Evolutionary conservation across 53 echinoderm and acorn worm genomes (phyloP), one percentile per base, ranked within the genome.

Genomic region (Stichopus horrens): DNA sequence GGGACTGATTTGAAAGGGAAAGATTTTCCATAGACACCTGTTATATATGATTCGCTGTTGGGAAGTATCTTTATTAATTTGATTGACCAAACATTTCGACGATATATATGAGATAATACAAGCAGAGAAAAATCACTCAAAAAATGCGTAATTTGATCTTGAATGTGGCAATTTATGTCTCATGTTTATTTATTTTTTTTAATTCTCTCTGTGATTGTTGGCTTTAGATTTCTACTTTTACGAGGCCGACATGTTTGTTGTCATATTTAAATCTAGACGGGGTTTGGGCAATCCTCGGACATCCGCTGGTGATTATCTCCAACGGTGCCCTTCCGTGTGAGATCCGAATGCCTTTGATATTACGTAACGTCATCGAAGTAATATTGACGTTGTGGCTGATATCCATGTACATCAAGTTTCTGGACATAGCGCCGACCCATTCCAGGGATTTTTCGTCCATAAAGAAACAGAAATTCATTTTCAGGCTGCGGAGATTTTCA

Each of bases 311-410:
- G 19, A 88, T 60, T n/a, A 93, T 73, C 23, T 58, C 83, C 2
- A 83, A n/a, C 56, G 83, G 83, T 5, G 56, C 22, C 58, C 82
- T 16, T 16, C 83, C 88, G 10, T 88, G 54, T 16, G 83, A 20
- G 11, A 74, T 53, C 75, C 90, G 74, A 5, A 11, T 8, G 21
- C 53, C 67, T 60, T 51, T 56, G 55, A 93, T 85, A 67, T 79
- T 83, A 18, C 76, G 79, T 65, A 88, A 88, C 73, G 90, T 90
- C 13, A 88, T 83, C 21, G 55, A 57, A 9, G 93, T 67, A 68
- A 90, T 88, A 19, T 90, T 90, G 51, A 90, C 83, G 88, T 93
- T 93, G 86, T 76, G 79, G 86, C 93, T 93, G 57, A 93, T 76
- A 59, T 93, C 90, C 18, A 93, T 76, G 54, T 90, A 60, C 13